Conservation (phyloP, 2,113 vertebrate genomes). For the Onychorhynchus coronatus region DNA sequence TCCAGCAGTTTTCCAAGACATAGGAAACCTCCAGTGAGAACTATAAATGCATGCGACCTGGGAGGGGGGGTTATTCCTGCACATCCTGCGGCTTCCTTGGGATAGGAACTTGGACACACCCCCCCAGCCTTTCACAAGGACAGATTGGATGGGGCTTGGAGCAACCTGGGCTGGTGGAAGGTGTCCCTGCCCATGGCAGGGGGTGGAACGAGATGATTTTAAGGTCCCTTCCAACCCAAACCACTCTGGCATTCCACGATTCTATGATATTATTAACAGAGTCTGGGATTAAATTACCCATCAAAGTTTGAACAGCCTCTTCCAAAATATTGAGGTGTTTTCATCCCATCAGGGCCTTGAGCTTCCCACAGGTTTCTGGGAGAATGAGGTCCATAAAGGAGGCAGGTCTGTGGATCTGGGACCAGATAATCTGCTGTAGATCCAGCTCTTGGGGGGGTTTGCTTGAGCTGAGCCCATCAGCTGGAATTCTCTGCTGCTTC, state of each 20-base stretch:
- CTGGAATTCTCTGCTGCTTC: neutral
- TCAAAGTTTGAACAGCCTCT: neutral
- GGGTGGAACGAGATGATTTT: too few relatives aligned
- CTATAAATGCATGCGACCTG: rapidly evolving
- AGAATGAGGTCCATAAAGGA: neutral
- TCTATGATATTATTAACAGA: neutral
- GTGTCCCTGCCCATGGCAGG: neutral
- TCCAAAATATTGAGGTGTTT: neutral
- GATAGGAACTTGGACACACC: rapidly evolving
- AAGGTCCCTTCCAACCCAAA: neutral
- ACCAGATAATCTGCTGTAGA: rapidly evolving
- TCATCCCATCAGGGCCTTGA: rapidly evolving
- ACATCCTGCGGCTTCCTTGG: rapidly evolving
- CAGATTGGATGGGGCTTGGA: neutral
- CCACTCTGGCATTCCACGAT: neutral
- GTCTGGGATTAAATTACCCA: neutral
- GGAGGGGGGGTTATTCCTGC: neutral
- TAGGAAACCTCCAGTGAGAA: neutral
- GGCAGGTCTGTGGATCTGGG: neutral
- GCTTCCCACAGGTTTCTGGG: neutral
- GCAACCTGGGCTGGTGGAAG: neutral
- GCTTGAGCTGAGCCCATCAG: neutral
- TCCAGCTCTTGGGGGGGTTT: neutral
- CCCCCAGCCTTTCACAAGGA: too few relatives aligned
- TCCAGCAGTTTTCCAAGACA: neutral